phyloP scores from a whole-genome alignment of 2,797 vertebrate species.

The Neosilurus hyrtlii region DNA sequence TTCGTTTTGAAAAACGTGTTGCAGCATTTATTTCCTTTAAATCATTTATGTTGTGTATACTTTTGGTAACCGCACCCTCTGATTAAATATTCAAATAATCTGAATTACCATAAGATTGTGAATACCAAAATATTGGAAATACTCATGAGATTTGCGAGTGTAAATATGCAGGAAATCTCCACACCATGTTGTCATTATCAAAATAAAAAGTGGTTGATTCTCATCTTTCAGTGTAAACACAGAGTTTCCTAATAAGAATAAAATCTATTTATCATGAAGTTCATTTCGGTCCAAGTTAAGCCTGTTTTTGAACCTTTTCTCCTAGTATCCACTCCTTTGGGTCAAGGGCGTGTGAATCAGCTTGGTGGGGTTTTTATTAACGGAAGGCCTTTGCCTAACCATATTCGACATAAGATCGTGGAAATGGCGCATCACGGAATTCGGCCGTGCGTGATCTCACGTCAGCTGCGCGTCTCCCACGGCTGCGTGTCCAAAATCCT shows the following conservation, averaged over 20 bases:
- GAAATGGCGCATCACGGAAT: constrained; percentile 98
- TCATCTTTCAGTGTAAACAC: neutral
- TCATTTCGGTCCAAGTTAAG: neutral
- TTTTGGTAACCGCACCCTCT: neutral
- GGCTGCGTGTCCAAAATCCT: constrained; percentile 96
- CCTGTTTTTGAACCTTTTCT: neutral
- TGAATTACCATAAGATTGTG: neutral
- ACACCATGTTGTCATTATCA: neutral
- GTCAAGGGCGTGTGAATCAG: constrained; percentile 94
- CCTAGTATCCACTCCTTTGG: constrained; percentile 90
- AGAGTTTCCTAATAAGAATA: neutral
- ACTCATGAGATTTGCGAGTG: neutral
- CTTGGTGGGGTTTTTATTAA: constrained; percentile 97
- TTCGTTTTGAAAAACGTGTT: neutral
- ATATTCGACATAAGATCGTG: constrained; percentile 96
- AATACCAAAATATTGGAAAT: too few species aligned
- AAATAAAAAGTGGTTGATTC: neutral
- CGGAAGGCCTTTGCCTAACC: constrained; percentile 90
- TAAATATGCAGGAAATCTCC: neutral
- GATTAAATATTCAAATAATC: neutral
- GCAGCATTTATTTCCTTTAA: neutral
- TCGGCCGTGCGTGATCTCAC: constrained; percentile 93
- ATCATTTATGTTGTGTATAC: neutral
- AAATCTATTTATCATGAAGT: too few species aligned
- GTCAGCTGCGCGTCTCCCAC: constrained; percentile 91